These are phyloP conservation scores for Dissostichus mawsoni DNA, from an alignment of 2,113 vertebrate species.

Conservation along the genomic window DNA sequence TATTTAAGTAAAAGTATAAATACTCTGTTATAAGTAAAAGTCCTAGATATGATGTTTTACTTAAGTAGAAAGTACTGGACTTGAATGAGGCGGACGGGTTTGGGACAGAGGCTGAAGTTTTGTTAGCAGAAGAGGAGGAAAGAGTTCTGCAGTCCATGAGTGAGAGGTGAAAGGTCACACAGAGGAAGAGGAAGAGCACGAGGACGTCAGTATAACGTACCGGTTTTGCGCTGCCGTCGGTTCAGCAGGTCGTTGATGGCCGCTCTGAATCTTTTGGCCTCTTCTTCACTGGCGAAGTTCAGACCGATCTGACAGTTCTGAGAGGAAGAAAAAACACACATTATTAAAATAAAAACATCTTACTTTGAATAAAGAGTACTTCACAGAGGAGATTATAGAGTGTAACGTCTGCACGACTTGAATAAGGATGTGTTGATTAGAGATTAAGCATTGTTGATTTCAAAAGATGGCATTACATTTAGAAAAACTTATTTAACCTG, in stretches of 20 bases:
- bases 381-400: no score
- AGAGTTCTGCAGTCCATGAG: not conserved
- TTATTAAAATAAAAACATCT: not conserved
- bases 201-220: slow-evolving; percentile 67
- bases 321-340: not conserved
- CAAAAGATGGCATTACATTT: no score
- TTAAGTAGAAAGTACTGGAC: no score
- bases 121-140: slow-evolving; percentile 17
- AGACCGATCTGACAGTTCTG: slow-evolving; percentile 95
- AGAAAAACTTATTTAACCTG: no score
- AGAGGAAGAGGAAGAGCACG: no score
- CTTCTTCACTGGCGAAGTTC: slow-evolving; percentile 98
- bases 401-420: no score
- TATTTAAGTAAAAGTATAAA: no score
- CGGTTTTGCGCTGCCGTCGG: slow-evolving; percentile 93
- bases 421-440: no score
- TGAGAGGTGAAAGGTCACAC: not conserved
- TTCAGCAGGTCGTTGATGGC: slow-evolving; percentile 91
- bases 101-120: not conserved
- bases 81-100: not conserved
- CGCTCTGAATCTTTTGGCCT: slow-evolving; percentile 93
- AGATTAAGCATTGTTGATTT: no score
- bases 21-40: no score
- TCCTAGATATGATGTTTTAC: no score
- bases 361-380: no score